Conservation (phyloP, 2,888 invertebrate species). For the Agonum fuliginosum region DNA sequence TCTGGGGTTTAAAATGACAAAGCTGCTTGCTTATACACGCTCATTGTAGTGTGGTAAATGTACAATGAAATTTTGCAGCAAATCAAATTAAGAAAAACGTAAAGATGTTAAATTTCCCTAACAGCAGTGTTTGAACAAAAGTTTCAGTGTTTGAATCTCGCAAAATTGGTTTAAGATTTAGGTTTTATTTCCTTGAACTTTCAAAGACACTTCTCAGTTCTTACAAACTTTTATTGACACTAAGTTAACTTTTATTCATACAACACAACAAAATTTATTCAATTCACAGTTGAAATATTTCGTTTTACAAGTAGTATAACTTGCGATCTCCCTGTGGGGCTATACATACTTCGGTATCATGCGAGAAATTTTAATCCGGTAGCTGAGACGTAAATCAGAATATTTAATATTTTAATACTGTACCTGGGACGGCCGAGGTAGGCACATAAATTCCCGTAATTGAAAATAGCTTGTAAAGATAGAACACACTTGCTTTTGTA, state of each 20-base stretch:
- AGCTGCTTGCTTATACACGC: no score
- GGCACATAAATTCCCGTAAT: constrained; percentile 32
- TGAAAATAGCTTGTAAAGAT: constrained; percentile 34
- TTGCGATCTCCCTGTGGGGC: not conserved
- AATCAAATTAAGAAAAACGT: constrained; percentile 12
- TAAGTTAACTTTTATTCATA: constrained; percentile 36
- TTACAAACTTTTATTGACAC: constrained; percentile 29
- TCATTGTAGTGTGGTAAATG: no score
- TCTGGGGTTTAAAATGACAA: no score
- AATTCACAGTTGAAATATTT: constrained; percentile 29
- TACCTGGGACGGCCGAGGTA: constrained; percentile 4
- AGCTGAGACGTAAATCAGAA: constrained; percentile 44
- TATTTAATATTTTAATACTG: constrained; percentile 53
- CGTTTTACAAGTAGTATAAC: not conserved
- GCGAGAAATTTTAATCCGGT: constrained; percentile 34
- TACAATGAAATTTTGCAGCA: no score
- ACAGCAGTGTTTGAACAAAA: constrained; percentile 33
- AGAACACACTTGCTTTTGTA: constrained; percentile 2
- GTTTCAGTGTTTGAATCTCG: constrained; percentile 20
- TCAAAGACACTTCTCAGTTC: constrained; percentile 37
- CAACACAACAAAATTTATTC: constrained; percentile 42
- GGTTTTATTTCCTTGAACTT: constrained; percentile 26
- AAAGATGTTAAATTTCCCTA: constrained; percentile 26
- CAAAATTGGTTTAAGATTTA: constrained; percentile 16
- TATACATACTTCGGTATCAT: constrained; percentile 24